phyloP scores from a whole-genome alignment of 2,797 vertebrate species.

The Tympanoctomys barrerae region DNA sequence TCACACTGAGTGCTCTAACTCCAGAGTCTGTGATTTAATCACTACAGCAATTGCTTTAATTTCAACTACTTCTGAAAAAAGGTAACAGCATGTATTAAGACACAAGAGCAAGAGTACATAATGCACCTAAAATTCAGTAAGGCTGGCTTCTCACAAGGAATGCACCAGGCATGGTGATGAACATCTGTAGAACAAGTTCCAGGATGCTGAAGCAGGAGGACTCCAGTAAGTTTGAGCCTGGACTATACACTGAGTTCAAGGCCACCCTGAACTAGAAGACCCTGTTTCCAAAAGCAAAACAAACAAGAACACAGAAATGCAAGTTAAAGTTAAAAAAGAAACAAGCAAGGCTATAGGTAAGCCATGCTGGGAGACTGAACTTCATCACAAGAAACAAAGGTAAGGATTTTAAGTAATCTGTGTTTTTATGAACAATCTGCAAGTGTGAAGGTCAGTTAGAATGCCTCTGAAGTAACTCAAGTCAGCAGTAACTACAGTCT shows the following conservation, averaged over 20 bases:
- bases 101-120: background rate
- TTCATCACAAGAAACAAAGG: background rate
- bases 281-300: background rate
- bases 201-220: background rate
- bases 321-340: constrained; percentile 2
- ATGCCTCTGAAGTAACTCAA: background rate
- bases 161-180: background rate
- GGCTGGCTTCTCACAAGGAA: background rate
- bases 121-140: background rate
- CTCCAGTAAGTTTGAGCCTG: background rate
- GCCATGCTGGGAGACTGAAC: background rate
- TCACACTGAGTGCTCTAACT: background rate
- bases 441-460: background rate
- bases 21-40: constrained; percentile 24
- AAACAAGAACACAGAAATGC: background rate
- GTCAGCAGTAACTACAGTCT: background rate
- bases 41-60: background rate
- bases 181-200: background rate
- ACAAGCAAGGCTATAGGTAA: background rate
- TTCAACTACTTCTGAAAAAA: constrained; percentile 28
- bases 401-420: constrained; percentile 5
- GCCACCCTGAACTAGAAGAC: background rate
- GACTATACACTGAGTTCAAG: background rate
- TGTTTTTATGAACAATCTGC: background rate
- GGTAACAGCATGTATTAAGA: background rate